Base-by-base conservation (phyloP, 2,113 vertebrate species). In the Perca fluviatilis region DNA sequence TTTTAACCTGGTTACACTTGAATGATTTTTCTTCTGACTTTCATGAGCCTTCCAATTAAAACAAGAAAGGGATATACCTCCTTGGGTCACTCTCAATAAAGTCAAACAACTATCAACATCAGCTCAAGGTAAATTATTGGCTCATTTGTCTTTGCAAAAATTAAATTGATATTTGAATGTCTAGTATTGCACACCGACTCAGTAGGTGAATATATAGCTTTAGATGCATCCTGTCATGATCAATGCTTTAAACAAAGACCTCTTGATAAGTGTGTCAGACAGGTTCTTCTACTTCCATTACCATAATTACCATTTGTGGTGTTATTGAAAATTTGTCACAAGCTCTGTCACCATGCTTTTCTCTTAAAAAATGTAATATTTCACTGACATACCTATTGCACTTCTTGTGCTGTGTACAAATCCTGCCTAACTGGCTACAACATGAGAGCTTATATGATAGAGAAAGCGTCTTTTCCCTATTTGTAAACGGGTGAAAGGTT, bases 271-370 rank as follows among this genome's bases (percentile, higher is more conserved):
- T 36, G 46, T 51, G 68, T 61, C 73, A 71, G 43, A 70, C 51
- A 74, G 65, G 74, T 71, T 83, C 30, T 75, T 57, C 12, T 5
- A 27, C 23, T 46, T 3, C 23, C 61, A 27, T 67, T 63, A 68
- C 16, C 33, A 83, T 72, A 72, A 83, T 88, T 69, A 63, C 25
- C 21, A 62, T 83, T 77, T 77, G 88, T 74, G 70, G 49, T 75
- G 50, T 66, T 79, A 86, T 86, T 78, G 82, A 75, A 77, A 80
- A 71, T 58, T 60, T 84, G 75, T 73, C 86, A 71, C 65, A 47
- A 30, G 21, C 46, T 61, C 51, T 11, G 49, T 63, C 80, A 75
- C 12, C 47, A 40, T 53, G 16, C 12, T 30, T 50, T 56, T 49
- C 2, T 16, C 19, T 18, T 36, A 14, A 40, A 64, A 69, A 21